Base-by-base conservation (phyloP, 2,888 invertebrate genomes). In the Archips crataeganus region DNA sequence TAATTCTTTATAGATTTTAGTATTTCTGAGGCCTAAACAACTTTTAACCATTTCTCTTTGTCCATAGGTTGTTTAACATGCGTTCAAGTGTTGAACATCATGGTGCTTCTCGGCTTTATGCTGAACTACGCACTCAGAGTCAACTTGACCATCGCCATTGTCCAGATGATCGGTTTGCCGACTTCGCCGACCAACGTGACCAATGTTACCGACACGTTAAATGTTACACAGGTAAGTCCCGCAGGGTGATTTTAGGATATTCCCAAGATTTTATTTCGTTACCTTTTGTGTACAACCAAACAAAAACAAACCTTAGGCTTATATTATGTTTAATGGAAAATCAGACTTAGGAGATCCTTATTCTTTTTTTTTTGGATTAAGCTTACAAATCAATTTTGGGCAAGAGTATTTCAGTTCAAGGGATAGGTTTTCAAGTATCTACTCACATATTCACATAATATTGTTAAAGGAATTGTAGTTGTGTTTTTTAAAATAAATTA, bases 91-190 rank as follows among this genome's bases (percentile, higher is more conserved):
- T 90, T 98, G 79, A 97, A 97, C 92, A 94, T 97, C 74, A 97
- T 98, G 96, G 98, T 98, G 71, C 97, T 98, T 79, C 93, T 97
- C 77, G 98, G 98, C 76, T 98, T 98, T 92, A 98, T 98, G 97
- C 95, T 98, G 94, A 98, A 98, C 94, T 98, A 98, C 95, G 98
- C 98, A 90, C 93, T 98, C 47, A 95, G 98, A 67, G 98, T 98
- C 71, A 98, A 98, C 92, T 95, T 98, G 70, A 98, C 98, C 75
- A 97, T 98, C 77, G 97, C 98, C 76, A 97, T 98, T 79, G 97
- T 98, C 60, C 97, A 97, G 81, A 98, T 98, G 98, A 96, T 97
- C 69, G 88, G 83, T 82, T 85, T 75, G 83, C 81, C 76, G 85
- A 86, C 15, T n/a, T 57, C 75, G 83, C 81, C 76, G 85, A 86